These are phyloP conservation scores for Eutolmus rufibarbis DNA, from an alignment of 2,888 invertebrate genomes.

Conservation along the genomic window DNA sequence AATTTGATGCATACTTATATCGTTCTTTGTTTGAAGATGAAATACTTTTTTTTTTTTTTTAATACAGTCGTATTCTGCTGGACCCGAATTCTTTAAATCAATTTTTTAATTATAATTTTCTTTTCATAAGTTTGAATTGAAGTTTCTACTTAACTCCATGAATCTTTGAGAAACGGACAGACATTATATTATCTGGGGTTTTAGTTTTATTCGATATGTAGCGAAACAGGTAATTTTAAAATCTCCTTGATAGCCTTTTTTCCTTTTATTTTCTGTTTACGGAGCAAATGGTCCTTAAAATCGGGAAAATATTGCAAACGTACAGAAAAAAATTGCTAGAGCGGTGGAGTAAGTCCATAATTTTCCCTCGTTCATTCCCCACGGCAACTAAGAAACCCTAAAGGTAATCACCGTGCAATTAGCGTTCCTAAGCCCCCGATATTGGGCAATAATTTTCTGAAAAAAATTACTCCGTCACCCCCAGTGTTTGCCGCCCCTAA, in stretches of 20 bases:
- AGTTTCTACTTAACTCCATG: no score
- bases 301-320: not conserved
- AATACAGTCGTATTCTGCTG: no score
- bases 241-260: not conserved
- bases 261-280: not conserved
- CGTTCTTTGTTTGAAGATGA: no score
- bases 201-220: no score
- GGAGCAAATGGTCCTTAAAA: not conserved
- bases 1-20: no score
- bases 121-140: no score
- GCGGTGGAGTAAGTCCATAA: not conserved
- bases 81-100: no score
- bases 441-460: conserved; percentile 6
- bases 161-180: no score
- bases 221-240: not conserved
- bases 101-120: no score
- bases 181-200: no score
- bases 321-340: not conserved
- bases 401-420: not conserved
- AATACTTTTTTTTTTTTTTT: no score
- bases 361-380: not conserved
- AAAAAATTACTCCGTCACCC: conserved; percentile 11
- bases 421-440: not conserved
- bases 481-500: not conserved
- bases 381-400: not conserved